Evolutionary conservation across 2,113 vertebrate genomes (phyloP).

Genomic region (Odobenus rosmarus): DNA sequence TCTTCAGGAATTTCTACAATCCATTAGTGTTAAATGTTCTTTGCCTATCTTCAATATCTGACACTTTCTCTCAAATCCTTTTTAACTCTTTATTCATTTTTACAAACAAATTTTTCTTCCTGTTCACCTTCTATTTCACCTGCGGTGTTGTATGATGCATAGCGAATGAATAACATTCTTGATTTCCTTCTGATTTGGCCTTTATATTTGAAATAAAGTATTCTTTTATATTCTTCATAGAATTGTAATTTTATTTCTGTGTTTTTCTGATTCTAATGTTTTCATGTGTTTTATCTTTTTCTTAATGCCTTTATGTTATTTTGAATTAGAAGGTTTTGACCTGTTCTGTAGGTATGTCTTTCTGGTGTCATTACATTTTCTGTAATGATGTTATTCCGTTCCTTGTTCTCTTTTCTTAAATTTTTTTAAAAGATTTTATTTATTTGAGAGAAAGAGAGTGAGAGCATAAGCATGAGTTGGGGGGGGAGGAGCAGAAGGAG

Average conservation of each 20-base stretch:
- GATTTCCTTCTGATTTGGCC: neutral
- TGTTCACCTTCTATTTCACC: neutral
- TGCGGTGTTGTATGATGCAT: neutral
- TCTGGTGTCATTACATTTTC: constrained; percentile 27
- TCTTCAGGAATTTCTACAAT: neutral
- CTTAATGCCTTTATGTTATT: neutral
- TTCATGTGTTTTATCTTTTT: neutral
- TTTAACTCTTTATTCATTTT: constrained; percentile 11
- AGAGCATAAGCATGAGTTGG: neutral
- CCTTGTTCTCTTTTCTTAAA: neutral
- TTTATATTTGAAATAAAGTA: constrained; percentile 41
- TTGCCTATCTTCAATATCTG: neutral
- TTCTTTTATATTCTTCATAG: neutral
- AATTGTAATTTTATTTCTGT: neutral
- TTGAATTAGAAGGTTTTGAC: neutral
- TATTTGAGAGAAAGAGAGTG: neutral
- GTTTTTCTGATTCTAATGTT: constrained; percentile 29
- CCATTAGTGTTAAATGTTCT: neutral
- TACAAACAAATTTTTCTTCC: neutral
- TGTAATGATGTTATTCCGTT: neutral
- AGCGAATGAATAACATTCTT: neutral
- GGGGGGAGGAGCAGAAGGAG: neutral
- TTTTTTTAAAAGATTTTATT: neutral
- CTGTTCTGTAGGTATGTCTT: neutral
- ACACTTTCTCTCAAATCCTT: neutral